Conservation (phyloP, 2,888 invertebrate genomes). For the Listrodromus nycthemerus region DNA sequence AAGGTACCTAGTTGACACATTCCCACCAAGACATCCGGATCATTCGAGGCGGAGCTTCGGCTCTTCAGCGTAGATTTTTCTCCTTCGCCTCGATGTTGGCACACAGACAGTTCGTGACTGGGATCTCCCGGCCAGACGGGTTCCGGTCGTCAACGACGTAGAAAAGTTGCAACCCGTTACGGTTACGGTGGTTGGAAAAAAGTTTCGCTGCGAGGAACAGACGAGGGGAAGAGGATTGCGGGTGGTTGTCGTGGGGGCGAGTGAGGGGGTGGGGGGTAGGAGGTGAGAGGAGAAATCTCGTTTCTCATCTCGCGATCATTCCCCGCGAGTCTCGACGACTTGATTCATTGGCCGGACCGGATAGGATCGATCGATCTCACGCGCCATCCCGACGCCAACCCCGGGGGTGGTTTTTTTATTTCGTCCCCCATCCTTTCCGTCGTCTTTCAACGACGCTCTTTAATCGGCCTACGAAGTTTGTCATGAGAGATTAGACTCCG, state of each 20-base stretch:
- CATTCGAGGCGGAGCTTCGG: constrained; percentile 56
- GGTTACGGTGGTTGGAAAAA: constrained; percentile 53
- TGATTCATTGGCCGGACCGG: constrained; percentile 67
- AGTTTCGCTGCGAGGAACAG: constrained; percentile 32
- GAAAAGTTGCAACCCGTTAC: constrained; percentile 68
- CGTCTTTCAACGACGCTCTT: constrained; percentile 59
- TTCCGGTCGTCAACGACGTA: constrained; percentile 66
- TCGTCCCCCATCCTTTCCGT: constrained; percentile 22
- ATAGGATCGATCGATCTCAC: constrained; percentile 67
- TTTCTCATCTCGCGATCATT: constrained; percentile 68
- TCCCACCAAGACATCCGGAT: constrained; percentile 38
- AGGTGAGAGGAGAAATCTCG: constrained; percentile 59
- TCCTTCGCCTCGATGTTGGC: constrained; percentile 55
- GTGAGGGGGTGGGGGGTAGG: neutral
- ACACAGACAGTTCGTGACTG: constrained; percentile 55
- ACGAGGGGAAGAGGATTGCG: neutral
- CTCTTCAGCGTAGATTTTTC: constrained; percentile 48
- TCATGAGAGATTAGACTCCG: constrained; percentile 56
- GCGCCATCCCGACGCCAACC: constrained; percentile 57
- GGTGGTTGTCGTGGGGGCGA: neutral
- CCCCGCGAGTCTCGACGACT: constrained; percentile 60
- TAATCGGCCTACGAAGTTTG: constrained; percentile 58
- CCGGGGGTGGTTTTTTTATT: constrained; percentile 49
- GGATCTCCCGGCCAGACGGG: constrained; percentile 63
- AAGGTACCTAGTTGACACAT: neutral